These are phyloP conservation scores for Atherix ibis DNA, from an alignment of 2,888 invertebrate genomes.

Conservation along the genomic window DNA sequence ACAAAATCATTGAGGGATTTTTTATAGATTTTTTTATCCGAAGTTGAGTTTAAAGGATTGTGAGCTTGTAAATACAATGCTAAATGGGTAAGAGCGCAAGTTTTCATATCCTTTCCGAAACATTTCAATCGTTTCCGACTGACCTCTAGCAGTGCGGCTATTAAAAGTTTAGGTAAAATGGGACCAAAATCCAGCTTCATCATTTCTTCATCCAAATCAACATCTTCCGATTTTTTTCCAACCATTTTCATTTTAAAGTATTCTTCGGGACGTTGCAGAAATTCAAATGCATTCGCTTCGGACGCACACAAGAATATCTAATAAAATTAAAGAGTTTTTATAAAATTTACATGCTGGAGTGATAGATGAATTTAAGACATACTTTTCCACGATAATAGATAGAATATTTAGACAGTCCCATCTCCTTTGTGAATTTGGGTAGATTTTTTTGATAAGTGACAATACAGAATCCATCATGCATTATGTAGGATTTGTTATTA, in stretches of 20 bases:
- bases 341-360: not conserved
- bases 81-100: no score
- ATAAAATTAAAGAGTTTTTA: not conserved
- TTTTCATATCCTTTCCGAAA: no score
- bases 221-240: not conserved
- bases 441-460: not conserved
- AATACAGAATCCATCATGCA: conserved; percentile 2
- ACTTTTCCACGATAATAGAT: conserved; percentile 4
- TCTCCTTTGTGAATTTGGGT: not conserved
- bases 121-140: not conserved
- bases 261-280: conserved; percentile 1
- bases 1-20: no score
- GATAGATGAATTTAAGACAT: not conserved
- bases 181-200: conserved; percentile 1
- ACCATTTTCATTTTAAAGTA: conserved; percentile 1
- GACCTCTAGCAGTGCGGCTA: not conserved
- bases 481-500: no score
- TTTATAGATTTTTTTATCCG: no score
- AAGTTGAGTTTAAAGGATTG: no score
- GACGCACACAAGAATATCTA: conserved; percentile 4
- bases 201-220: not conserved
- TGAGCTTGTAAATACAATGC: no score
- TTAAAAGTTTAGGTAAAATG: not conserved
- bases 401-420: conserved; percentile 1
- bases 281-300: not conserved